Evolutionary conservation across 2,888 invertebrate species (phyloP), one percentile per base, ranked within the genome.

Genomic region (Loripinus fragilis): DNA sequence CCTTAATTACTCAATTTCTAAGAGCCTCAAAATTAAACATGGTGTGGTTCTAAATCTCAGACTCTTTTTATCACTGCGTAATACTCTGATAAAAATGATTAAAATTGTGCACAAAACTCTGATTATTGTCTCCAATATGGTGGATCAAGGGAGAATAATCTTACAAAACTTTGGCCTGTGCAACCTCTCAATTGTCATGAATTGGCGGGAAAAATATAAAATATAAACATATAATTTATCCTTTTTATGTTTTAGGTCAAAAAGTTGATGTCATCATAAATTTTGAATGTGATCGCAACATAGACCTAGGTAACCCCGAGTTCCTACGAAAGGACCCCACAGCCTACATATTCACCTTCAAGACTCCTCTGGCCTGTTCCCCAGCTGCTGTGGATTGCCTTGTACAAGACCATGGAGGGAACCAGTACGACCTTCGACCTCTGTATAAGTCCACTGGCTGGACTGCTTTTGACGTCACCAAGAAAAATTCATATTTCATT

Each of bases 381-480:
- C 90, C 90, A 1, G 80, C 85, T 70, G 83, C 87, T 30, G 86
- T 90, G 10, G 90, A 91, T 73, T 92, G 92, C 75, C 20, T 85
- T 20, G 86, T 87, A 5, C 83, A 87, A 52, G 91, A 91, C 73
- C 66, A 75, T 3, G 30, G 79, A 8, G 92, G 92, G 8, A 80
- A 89, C 71, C 86, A 89, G 82, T 93, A 90, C 83, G 91, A 93
- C 73, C 87, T 93, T 20, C 83, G 83, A 28, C 83, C 89, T 0
- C 83, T 93, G 38, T 85, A 87, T 10, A 85, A 79, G 20, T 76
- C 77, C n/a, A 81, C 74, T 38, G 90, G 89, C 76, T 93, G 91
- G 91, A 83, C 87, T 33, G 90, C 90, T 7, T 55, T 76, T 20
- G 92, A 92, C 80, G 73, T 78, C 0, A 81, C 88, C 20, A 69